These are phyloP conservation scores for Anastrepha obliqua DNA, from an alignment of 1,140 invertebrate genomes.

Conservation along the genomic window DNA sequence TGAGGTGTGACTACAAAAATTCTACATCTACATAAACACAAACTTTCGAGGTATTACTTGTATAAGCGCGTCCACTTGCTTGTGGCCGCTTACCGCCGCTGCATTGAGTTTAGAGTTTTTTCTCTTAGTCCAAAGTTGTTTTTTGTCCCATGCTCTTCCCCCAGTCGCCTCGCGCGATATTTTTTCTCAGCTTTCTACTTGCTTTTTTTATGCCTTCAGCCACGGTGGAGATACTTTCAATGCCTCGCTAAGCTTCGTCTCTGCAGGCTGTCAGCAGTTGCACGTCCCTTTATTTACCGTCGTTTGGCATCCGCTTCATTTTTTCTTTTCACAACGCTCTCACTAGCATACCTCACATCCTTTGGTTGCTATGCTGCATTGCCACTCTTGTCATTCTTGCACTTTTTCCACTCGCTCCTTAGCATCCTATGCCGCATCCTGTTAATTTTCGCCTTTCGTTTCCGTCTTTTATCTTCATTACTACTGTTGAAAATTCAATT, in stretches of 20 bases:
- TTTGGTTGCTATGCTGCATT: neutral
- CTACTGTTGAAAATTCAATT: slow-evolving; percentile 46
- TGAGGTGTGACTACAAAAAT: no score
- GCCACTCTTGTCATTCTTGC: neutral
- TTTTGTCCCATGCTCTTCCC: neutral
- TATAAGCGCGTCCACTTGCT: neutral
- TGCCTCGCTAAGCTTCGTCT: neutral
- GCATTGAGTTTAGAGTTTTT: neutral
- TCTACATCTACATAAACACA: no score
- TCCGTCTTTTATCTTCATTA: slow-evolving; percentile 21
- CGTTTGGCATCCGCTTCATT: neutral
- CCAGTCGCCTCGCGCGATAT: neutral
- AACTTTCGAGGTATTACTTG: no score
- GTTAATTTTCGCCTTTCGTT: neutral
- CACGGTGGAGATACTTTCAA: neutral
- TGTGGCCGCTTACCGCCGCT: no score
- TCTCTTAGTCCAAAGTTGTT: no score
- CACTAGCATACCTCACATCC: neutral
- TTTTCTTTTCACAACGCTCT: neutral
- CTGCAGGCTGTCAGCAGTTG: neutral
- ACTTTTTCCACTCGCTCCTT: neutral
- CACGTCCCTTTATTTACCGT: neutral
- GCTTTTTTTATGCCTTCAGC: neutral
- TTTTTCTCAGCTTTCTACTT: neutral
- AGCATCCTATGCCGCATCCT: neutral